phyloP scores from a whole-genome alignment of 53 echinoderm and acorn worm species.

The Actinopyga echinites region DNA sequence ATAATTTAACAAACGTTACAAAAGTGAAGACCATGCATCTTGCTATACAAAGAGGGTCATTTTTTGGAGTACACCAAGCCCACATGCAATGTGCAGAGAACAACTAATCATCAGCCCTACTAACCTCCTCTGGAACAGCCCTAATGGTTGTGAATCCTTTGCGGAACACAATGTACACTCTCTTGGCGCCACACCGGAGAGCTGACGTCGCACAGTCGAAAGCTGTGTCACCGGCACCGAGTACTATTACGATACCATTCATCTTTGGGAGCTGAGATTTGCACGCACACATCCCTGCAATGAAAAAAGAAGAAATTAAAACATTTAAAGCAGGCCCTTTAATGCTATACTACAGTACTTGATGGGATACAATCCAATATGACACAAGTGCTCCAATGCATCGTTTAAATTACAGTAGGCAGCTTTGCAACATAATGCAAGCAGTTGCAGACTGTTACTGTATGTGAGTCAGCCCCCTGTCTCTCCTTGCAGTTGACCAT shows the following conservation, averaged over 20 bases:
- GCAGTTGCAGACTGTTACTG: no score
- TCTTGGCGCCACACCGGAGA: slow-evolving; percentile 85
- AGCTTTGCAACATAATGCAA: no score
- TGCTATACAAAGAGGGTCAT: neutral
- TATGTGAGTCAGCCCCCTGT: no score
- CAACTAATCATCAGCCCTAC: neutral
- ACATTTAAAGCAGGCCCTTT: no score
- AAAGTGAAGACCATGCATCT: neutral
- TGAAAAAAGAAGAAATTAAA: neutral
- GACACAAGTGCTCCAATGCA: no score
- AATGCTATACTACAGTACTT: no score
- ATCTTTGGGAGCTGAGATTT: slow-evolving; percentile 77
- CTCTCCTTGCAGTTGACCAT: no score
- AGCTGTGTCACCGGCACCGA: slow-evolving; percentile 97
- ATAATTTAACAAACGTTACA: no score
- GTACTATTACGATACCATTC: slow-evolving; percentile 86
- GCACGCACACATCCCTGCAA: slow-evolving; percentile 90
- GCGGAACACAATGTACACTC: slow-evolving; percentile 90
- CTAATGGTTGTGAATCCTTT: slow-evolving; percentile 99
- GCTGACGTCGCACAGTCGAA: slow-evolving; percentile 99
- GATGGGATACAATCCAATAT: neutral
- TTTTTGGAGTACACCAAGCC: neutral
- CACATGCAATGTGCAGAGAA: neutral
- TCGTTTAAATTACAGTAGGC: no score
- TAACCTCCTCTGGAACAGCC: slow-evolving; percentile 96